Percentiles rank a stretch among this genome's conserved stretches.
These are phyloP conservation scores for Aphodius sticticus DNA, from an alignment of 2,888 invertebrate genomes.

Conservation along the genomic window DNA sequence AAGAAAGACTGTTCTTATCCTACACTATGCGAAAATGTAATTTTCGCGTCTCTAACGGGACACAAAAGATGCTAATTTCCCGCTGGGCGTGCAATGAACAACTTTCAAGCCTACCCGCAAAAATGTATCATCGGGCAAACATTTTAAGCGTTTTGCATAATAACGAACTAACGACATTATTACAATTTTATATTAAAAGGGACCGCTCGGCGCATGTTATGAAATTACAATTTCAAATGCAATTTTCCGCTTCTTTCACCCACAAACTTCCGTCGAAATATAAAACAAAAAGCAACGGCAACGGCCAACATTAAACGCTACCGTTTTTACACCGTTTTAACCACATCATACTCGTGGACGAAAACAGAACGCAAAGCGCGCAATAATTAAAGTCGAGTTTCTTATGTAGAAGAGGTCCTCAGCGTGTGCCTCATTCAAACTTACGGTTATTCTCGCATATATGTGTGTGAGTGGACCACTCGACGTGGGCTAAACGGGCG, in stretches of 20 bases:
- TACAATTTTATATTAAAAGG: background rate
- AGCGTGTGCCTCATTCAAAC: slow-evolving; percentile 16
- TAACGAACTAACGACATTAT: background rate
- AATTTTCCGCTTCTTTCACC: slow-evolving; percentile 24
- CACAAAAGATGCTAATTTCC: too few relatives aligned
- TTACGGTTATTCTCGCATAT: slow-evolving; percentile 9
- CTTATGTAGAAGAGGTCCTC: slow-evolving; percentile 19
- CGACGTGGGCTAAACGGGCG: slow-evolving; percentile 38
- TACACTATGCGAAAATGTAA: too few relatives aligned
- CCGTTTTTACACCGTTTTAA: background rate
- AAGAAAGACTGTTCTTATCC: too few relatives aligned
- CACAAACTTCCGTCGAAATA: background rate
- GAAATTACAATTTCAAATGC: slow-evolving; percentile 27
- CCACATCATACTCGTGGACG: background rate
- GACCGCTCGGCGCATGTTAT: background rate
- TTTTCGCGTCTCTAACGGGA: too few relatives aligned
- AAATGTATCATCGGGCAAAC: too few relatives aligned
- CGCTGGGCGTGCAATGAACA: too few relatives aligned
- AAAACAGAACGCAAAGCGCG: background rate
- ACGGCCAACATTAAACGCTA: slow-evolving; percentile 22
- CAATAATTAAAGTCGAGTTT: slow-evolving; percentile 32
- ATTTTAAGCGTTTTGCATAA: background rate
- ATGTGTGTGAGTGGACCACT: slow-evolving; percentile 38
- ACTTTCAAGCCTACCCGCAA: too few relatives aligned
- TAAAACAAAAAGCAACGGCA: background rate